phyloP scores from a whole-genome alignment of 2,113 vertebrate genomes.

The Hippocampus barbouri region DNA sequence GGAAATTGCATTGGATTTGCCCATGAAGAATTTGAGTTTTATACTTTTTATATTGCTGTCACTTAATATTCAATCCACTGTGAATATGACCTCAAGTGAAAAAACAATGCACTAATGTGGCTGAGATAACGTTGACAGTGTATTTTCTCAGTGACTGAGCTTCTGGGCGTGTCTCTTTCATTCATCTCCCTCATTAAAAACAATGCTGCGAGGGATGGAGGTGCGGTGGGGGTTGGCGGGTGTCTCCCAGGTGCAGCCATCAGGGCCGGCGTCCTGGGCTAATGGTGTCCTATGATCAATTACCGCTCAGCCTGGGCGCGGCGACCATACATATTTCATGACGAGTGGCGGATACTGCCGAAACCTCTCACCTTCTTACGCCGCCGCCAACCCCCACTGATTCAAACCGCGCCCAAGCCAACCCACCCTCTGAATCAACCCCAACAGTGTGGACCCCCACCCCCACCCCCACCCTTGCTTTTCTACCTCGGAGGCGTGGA shows the following conservation, averaged over 20 bases:
- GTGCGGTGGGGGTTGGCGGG: constrained; percentile 14
- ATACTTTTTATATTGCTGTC: constrained; percentile 9
- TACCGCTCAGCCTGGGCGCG: constrained; percentile 37
- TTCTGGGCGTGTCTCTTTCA: constrained; percentile 31
- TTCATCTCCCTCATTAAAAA: constrained; percentile 40
- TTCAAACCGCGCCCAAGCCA: neutral
- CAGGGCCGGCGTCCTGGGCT: constrained; percentile 23
- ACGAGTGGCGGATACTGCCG: constrained; percentile 40
- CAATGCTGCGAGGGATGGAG: constrained; percentile 10
- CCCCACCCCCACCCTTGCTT: constrained; percentile 4
- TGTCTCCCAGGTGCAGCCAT: constrained; percentile 64
- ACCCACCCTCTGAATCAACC: neutral
- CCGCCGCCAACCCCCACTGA: neutral
- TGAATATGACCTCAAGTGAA: constrained; percentile 11
- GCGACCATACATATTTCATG: constrained; percentile 72
- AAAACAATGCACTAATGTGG: constrained; percentile 17
- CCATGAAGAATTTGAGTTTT: constrained; percentile 8
- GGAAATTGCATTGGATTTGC: neutral
- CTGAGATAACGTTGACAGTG: constrained; percentile 25
- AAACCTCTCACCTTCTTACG: constrained; percentile 16
- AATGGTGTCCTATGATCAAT: constrained; percentile 57
- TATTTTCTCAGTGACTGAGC: constrained; percentile 35
- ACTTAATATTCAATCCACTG: constrained; percentile 14
- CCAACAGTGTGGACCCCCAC: neutral
- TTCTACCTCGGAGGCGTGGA: constrained; percentile 32